A percentile compares a stretch with the other conserved stretches of the same genome.
These are phyloP conservation scores for Barnardius zonarius DNA, from an alignment of 2,113 vertebrate species.

Conservation along the genomic window DNA sequence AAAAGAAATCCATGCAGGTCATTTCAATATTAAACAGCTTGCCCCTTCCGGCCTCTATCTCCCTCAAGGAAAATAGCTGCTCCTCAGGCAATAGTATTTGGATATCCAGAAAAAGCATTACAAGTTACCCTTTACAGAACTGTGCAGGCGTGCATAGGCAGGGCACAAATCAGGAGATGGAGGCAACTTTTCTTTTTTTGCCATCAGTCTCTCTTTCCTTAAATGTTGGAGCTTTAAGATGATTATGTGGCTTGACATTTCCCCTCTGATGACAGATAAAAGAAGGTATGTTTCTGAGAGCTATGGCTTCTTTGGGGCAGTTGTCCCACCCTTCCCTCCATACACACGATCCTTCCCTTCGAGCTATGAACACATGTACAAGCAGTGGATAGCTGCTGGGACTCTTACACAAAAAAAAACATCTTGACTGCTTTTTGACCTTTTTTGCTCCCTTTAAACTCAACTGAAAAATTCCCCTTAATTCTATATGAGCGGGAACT, in stretches of 20 bases:
- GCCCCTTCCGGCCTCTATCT: background rate
- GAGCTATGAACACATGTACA: background rate
- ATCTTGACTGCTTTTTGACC: constrained; percentile 9
- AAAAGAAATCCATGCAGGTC: background rate
- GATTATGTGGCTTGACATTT: background rate
- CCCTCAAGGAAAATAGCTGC: background rate
- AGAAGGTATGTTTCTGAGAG: background rate
- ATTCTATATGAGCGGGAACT: constrained; percentile 11
- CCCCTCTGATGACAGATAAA: background rate
- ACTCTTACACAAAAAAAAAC: background rate
- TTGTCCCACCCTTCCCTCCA: background rate
- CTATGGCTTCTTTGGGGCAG: background rate
- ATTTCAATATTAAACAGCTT: constrained; percentile 3
- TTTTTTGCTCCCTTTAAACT: background rate
- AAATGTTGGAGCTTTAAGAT: background rate
- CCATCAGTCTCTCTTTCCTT: background rate
- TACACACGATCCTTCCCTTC: background rate
- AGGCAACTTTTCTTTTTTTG: background rate
- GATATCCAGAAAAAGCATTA: background rate
- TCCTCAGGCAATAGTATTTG: constrained; percentile 1
- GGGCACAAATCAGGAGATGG: background rate
- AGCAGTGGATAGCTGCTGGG: background rate
- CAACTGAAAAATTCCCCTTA: constrained; percentile 56
- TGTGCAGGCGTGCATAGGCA: background rate
- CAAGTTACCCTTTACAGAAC: background rate